Conservation (phyloP, 2,797 vertebrate genomes). For the Scleropages formosus region DNA sequence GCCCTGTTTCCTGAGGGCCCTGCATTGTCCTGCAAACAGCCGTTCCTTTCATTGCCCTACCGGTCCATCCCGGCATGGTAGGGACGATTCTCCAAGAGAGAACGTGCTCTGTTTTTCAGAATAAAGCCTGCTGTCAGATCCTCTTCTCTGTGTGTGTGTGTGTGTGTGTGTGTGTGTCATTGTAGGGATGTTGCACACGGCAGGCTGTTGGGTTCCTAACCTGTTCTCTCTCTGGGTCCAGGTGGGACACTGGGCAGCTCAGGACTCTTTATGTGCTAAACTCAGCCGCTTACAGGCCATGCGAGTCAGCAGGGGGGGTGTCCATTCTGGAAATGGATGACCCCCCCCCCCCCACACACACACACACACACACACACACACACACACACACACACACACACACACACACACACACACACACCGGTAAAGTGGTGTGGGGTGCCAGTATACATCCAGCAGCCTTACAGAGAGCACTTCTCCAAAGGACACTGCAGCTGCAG, state of each 20-base stretch:
- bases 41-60: background rate
- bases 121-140: background rate
- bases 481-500: background rate
- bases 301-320: background rate
- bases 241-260: background rate
- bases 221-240: background rate
- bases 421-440: background rate
- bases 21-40: background rate
- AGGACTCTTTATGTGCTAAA: slow-evolving; percentile 14
- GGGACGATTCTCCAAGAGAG: background rate
- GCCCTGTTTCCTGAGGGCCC: background rate
- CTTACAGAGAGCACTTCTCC: background rate
- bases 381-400: too few species aligned
- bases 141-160: background rate
- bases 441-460: background rate
- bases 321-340: background rate
- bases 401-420: too few species aligned
- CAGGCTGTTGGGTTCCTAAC: background rate
- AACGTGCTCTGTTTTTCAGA: background rate
- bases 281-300: background rate
- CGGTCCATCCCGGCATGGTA: background rate
- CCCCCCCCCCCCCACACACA: background rate
- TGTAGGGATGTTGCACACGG: background rate
- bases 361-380: too few species aligned
- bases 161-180: background rate